Base-by-base conservation (phyloP, 2,888 invertebrate species). In the Stenodera caucasica region DNA sequence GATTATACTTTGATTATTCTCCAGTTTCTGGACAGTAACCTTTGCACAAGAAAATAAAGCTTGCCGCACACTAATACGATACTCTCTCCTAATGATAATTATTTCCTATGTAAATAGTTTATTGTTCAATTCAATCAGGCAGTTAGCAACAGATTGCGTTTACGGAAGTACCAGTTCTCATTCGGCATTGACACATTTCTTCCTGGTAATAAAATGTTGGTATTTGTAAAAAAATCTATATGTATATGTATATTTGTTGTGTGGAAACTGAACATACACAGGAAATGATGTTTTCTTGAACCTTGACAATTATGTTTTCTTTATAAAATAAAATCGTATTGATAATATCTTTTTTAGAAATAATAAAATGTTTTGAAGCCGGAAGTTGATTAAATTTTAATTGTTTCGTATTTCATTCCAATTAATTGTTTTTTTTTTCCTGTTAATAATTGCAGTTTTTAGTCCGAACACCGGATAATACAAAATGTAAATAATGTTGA, bases 151-250 rank as follows among this genome's bases (percentile, higher is more conserved):
- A 61, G 53, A 55, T 63, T 59, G 61, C 60, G 60, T 37, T 60
- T 53, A 61, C 65, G 68, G 68, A 68, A 67, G 68, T 65, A 49
- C 57, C 59, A 63, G 62, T 65, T 67, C 63, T 62, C 61, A 61
- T 63, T 70, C 75, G 77, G 72, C 77, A 77, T 77, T 77, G 77
- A 76, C 76, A 73, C 68, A 72, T 73, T 75, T 74, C 75, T 76
- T 77, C 76, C 77, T 76, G 75, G 75, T 77, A 5, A 4, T 4
- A 26, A 4, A 70, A 61, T 64, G 57, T 53, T 52, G 53, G 57
- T 52, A 45, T 55, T 15, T 6, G 49, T 8, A 15, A 32, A 29
- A 18, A 6, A 33, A 33, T 30, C 30, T 30, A 26, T 52, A 29
- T 29, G 50, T 50, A 40, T 40, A 14, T 2, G 40, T 15, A 15